Base-by-base conservation (phyloP, 1,140 invertebrate genomes). In the Hypothenemus hampei region DNA sequence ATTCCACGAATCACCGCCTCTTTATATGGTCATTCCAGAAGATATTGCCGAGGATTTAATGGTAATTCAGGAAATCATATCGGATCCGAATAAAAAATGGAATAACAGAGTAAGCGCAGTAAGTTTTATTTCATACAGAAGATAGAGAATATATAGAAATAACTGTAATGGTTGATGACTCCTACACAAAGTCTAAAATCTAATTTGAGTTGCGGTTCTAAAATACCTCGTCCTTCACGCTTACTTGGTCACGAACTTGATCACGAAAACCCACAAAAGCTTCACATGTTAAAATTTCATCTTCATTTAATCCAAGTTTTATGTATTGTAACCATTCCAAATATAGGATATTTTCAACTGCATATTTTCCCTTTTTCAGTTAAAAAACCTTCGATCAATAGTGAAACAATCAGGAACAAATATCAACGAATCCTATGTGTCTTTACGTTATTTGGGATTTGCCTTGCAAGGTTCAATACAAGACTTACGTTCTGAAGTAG, bases 31-130 rank as follows among this genome's bases (percentile, higher is more conserved):
- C 72, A 87, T 89, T 29, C 73, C 80, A 7, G 80, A 86, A 62
- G 93, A 96, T 62, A 74, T 97, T 16, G 87, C 91, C 61, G 89
- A 94, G 54, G 78, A 87, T 26, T 81, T 94, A 67, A 84, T 81
- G 41, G 80, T 82, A 60, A 84, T 93, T 26, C 79, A 82, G 54
- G 81, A 86, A 7, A 80, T 80, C 3, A 80, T 97, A 24, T 82
- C 83, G n/a, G 89, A 95, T 72, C 76, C 84, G 16, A 86, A 81
- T 63, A 85, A 87, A 66, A 89, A 94, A 63, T 98, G 94, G 94
- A 91, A 93, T 72, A 93, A 92, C 72, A 78, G 93, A 56, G 82
- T 89, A 22, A 92, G 97, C 62, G 83, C 85, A 62, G 88, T 92
- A 74, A 78, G 84, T 19, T 58, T 44, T 35, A 10, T 39, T 6